phyloP scores from a whole-genome alignment of 2,888 invertebrate species.

The Cataglyphis livida region DNA sequence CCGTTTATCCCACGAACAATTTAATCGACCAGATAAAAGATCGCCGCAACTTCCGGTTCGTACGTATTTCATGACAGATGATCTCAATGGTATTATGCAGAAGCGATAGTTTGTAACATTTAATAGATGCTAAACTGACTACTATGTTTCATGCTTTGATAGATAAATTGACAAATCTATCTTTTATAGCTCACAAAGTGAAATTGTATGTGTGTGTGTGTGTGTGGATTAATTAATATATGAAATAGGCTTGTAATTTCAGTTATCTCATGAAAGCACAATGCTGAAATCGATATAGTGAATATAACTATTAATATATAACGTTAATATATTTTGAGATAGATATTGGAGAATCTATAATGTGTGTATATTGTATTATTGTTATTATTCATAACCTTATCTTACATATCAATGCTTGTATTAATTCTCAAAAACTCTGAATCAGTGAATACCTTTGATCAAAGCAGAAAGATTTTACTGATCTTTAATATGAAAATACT shows the following conservation, averaged over 20 bases:
- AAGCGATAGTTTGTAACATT: background rate
- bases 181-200: slow-evolving; percentile 25
- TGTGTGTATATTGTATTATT: background rate
- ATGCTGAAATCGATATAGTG: slow-evolving; percentile 17
- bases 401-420: background rate
- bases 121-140: background rate
- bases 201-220: background rate
- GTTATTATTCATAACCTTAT: slow-evolving; percentile 25
- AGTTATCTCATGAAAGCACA: slow-evolving; percentile 34
- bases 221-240: slow-evolving; percentile 30
- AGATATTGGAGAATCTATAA: background rate
- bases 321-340: background rate
- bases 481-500: background rate
- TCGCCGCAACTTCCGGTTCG: background rate
- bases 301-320: slow-evolving; percentile 26
- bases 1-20: slow-evolving; percentile 39
- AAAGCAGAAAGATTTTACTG: background rate
- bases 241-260: slow-evolving; percentile 23
- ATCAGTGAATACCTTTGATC: background rate
- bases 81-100: background rate
- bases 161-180: slow-evolving; percentile 33
- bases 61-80: background rate
- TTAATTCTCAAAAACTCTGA: background rate
- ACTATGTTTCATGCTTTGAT: slow-evolving; percentile 19
- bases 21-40: slow-evolving; percentile 22